A percentile compares a stretch with the other conserved stretches of the same genome.
Conservation (phyloP, 1,140 invertebrate species). For the Caerostris extrusa region DNA sequence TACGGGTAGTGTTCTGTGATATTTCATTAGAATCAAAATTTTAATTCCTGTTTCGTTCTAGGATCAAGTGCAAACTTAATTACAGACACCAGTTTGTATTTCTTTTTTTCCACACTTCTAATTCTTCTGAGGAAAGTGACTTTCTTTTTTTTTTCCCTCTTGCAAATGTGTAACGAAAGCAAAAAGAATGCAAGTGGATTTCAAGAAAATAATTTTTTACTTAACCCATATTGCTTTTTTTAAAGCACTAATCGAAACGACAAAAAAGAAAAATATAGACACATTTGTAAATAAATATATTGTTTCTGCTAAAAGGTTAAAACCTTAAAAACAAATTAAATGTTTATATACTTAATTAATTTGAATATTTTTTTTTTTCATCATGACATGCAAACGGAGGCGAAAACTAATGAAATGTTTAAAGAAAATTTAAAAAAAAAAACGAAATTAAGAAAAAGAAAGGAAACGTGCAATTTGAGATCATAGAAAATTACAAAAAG, state of each 20-base stretch:
- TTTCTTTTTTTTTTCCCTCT: neutral
- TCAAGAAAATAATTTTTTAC: neutral
- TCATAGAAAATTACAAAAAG: neutral
- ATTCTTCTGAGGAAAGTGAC: neutral
- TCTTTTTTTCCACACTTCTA: neutral
- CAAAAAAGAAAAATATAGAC: no score
- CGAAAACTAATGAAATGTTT: no score
- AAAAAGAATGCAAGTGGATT: neutral
- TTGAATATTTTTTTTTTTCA: no score
- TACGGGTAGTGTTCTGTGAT: neutral
- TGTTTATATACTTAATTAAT: no score
- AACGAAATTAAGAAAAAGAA: no score
- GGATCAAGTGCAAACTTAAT: constrained; percentile 19
- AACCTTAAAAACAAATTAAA: no score
- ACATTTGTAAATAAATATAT: no score
- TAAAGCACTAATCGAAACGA: no score
- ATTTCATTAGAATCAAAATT: neutral
- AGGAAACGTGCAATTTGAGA: no score
- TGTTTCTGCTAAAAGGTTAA: no score
- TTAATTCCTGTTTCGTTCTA: neutral
- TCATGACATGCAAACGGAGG: no score
- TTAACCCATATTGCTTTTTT: neutral
- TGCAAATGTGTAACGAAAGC: neutral
- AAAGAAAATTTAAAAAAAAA: no score
- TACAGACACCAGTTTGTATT: neutral